phyloP scores from a whole-genome alignment of 1,140 invertebrate species.

The Micrasema longulum region DNA sequence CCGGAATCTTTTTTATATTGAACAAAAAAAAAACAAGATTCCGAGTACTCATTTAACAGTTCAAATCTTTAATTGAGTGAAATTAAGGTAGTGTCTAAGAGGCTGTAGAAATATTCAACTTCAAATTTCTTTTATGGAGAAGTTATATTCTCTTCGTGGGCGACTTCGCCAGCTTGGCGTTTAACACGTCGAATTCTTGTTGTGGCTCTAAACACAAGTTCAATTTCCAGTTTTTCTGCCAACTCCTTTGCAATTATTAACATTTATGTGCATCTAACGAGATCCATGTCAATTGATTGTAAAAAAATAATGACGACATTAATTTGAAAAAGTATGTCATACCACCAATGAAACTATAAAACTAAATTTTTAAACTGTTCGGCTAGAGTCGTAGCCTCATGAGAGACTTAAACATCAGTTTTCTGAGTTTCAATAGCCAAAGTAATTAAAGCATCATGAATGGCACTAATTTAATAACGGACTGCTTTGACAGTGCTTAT shows the following conservation, averaged over 20 bases:
- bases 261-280: constrained; percentile 57
- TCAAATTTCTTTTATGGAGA: too few species aligned
- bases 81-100: too few species aligned
- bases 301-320: constrained; percentile 57
- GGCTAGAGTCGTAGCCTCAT: too few species aligned
- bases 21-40: too few species aligned
- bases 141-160: too few species aligned
- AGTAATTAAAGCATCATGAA: too few species aligned
- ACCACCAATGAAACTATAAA: constrained; percentile 55
- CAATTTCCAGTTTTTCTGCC: constrained; percentile 46
- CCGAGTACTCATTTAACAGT: too few species aligned
- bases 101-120: too few species aligned
- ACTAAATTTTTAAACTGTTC: constrained; percentile 49
- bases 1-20: too few species aligned
- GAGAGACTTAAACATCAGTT: constrained; percentile 55
- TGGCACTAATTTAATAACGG: too few species aligned
- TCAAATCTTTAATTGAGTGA: too few species aligned
- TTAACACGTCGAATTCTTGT: not conserved
- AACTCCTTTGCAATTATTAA: constrained; percentile 54
- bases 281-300: constrained; percentile 52
- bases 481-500: constrained; percentile 8
- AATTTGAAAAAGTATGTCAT: constrained; percentile 56
- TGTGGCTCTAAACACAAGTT: constrained; percentile 33
- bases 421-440: constrained; percentile 55
- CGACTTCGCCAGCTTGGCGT: too few species aligned